Percentiles rank a stretch among this genome's conserved stretches.
Evolutionary conservation across 2,113 vertebrate genomes (phyloP).

Genomic region (Phaethornis superciliosus): DNA sequence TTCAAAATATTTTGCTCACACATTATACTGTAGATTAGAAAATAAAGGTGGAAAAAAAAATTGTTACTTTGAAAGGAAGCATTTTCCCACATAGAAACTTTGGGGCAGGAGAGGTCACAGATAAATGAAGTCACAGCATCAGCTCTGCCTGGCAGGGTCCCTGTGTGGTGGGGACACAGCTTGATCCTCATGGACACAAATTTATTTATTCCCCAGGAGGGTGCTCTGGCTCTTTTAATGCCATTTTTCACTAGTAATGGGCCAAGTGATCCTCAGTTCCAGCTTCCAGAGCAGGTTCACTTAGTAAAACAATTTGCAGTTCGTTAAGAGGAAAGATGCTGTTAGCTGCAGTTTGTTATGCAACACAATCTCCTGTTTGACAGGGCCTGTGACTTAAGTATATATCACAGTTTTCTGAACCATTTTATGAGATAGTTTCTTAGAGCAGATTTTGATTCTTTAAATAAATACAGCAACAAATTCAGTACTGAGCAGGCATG

Average conservation of each 20-base stretch:
- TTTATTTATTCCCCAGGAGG: neutral
- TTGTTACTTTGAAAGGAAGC: neutral
- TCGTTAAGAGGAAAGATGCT: slow-evolving; percentile 11
- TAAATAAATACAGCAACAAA: neutral
- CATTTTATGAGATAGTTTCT: slow-evolving; percentile 1
- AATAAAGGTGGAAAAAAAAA: neutral
- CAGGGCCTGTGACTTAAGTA: neutral
- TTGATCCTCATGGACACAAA: fast-evolving
- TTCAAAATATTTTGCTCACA: neutral
- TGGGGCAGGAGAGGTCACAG: neutral
- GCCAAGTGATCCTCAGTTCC: neutral
- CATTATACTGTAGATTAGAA: neutral
- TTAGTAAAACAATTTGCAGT: neutral
- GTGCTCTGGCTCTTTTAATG: neutral
- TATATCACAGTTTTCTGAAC: neutral
- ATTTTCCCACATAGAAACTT: neutral
- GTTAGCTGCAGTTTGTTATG: neutral
- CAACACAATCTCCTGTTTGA: neutral
- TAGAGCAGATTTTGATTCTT: neutral
- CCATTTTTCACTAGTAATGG: neutral
- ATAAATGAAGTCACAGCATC: neutral
- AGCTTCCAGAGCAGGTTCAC: neutral
- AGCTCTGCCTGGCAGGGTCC: neutral
- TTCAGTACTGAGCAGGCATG: neutral
- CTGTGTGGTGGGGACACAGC: neutral